These are phyloP conservation scores for Liopterus haemorrhoidalis DNA, from an alignment of 2,888 invertebrate genomes.

Conservation along the genomic window DNA sequence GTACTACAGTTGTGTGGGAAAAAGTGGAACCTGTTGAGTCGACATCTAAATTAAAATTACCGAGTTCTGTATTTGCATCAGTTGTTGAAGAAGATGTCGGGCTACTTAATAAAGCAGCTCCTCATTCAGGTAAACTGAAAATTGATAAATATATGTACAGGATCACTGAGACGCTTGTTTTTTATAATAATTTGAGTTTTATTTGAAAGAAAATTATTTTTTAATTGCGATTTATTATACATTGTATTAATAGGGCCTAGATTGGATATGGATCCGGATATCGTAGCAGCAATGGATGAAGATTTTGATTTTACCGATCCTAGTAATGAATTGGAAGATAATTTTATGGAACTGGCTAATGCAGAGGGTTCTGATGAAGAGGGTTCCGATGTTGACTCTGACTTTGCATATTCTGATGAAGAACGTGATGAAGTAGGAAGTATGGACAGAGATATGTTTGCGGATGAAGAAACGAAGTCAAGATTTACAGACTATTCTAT, in stretches of 20 bases:
- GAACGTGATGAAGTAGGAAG: constrained; percentile 47
- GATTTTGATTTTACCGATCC: constrained; percentile 84
- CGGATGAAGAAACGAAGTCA: constrained; percentile 74
- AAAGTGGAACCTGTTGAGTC: constrained; percentile 43
- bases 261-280: constrained; percentile 82
- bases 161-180: neutral
- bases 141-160: no score
- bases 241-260: constrained; percentile 47
- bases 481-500: constrained; percentile 90
- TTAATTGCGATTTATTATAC: no score
- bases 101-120: constrained; percentile 73
- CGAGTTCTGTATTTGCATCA: constrained; percentile 85
- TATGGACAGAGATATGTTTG: constrained; percentile 46
- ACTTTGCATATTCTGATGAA: constrained; percentile 40
- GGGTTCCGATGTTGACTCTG: constrained; percentile 31
- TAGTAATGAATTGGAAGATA: constrained; percentile 81
- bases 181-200: neutral
- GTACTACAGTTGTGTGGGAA: constrained; percentile 53
- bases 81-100: constrained; percentile 80
- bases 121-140: constrained; percentile 52
- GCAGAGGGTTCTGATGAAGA: constrained; percentile 48
- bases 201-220: no score
- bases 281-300: constrained; percentile 88
- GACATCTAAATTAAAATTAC: constrained; percentile 46
- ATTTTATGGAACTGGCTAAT: constrained; percentile 82